Conservation (phyloP, 2,113 vertebrate genomes). For the Picathartes gymnocephalus region DNA sequence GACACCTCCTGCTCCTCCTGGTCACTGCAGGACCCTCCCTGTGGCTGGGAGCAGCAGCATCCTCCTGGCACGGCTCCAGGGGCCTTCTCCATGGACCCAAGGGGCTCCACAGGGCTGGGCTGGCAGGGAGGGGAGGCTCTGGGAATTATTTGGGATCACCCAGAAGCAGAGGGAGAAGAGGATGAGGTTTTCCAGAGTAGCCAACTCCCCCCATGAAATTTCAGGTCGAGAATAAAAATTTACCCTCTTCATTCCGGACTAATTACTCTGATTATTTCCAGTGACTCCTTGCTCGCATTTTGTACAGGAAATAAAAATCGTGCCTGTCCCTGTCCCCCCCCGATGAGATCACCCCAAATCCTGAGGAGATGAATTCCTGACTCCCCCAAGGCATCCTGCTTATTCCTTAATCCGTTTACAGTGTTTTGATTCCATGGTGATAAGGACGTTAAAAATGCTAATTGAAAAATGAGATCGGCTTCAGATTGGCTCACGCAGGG, state of each 20-base stretch:
- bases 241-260: background rate
- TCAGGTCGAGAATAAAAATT: background rate
- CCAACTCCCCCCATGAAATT: background rate
- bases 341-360: background rate
- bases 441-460: constrained; percentile 58
- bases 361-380: background rate
- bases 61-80: background rate
- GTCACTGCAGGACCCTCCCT: background rate
- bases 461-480: constrained; percentile 57
- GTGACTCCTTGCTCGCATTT: background rate
- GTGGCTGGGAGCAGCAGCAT: background rate
- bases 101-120: background rate
- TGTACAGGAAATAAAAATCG: background rate
- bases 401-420: constrained; percentile 54
- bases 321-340: background rate
- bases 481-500: constrained; percentile 32
- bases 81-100: background rate
- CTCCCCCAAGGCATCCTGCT: constrained; percentile 47
- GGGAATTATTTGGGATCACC: background rate
- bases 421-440: constrained; percentile 64
- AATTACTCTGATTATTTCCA: background rate
- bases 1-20: background rate
- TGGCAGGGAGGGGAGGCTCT: background rate
- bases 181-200: background rate
- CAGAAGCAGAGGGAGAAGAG: background rate